Evolutionary conservation across 2,888 invertebrate species (phyloP).

Genomic region (Koerneria pararmatus): DNA sequence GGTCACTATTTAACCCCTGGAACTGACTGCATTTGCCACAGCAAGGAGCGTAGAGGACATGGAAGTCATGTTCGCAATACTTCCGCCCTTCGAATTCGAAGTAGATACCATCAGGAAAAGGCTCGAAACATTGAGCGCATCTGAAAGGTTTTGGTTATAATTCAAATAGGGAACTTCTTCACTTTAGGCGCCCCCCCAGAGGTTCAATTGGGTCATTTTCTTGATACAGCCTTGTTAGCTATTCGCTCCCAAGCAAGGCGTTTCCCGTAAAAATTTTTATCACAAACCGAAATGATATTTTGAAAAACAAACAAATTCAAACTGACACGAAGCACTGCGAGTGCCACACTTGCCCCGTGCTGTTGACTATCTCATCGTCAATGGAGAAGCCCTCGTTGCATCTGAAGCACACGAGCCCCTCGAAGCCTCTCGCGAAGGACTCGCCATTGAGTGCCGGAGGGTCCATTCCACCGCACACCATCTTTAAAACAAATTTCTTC

Average conservation of each 20-base stretch:
- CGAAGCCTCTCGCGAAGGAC: conserved; percentile 47
- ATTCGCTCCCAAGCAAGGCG: too few relatives aligned
- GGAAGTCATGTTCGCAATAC: conserved; percentile 98
- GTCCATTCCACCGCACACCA: conserved; percentile 46
- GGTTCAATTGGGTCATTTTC: too few relatives aligned
- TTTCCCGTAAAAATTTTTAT: too few relatives aligned
- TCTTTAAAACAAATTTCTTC: too few relatives aligned
- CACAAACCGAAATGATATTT: too few relatives aligned
- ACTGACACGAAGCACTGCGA: conserved; percentile 94
- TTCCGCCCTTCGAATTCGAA: conserved; percentile 95
- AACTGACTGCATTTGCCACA: conserved; percentile 74
- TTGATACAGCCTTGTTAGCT: too few relatives aligned
- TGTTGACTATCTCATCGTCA: conserved; percentile 96
- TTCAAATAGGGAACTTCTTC: too few relatives aligned
- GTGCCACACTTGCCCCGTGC: conserved; percentile 97
- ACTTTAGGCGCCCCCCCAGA: too few relatives aligned
- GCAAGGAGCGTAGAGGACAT: conserved; percentile 89
- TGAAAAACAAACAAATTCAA: conserved; percentile 1
- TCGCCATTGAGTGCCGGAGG: conserved; percentile 40
- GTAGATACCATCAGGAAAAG: conserved; percentile 93
- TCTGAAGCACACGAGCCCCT: conserved; percentile 67
- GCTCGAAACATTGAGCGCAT: conserved; percentile 96
- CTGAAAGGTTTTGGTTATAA: conserved; percentile 61
- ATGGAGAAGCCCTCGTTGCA: conserved; percentile 93
- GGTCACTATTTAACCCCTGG: not conserved